Base-by-base conservation (phyloP, 2,888 invertebrate genomes). In the Congeria kusceri region DNA sequence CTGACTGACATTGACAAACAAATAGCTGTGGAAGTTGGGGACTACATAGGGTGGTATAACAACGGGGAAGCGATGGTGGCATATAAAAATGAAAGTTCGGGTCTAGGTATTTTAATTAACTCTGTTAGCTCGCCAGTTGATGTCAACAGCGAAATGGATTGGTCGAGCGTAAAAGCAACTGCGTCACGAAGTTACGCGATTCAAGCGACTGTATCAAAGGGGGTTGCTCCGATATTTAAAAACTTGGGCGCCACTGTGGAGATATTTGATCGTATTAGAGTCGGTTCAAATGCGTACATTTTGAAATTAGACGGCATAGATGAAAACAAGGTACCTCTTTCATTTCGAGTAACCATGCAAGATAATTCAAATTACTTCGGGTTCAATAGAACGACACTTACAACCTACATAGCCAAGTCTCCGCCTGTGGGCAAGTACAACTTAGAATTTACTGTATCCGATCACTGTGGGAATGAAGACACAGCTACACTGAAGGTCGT, bases 11-110 rank as follows among this genome's bases (percentile, higher is more conserved):
- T 58, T 9, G 75, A 67, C 5, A 29, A 79, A 7, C 66, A 68
- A 59, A 67, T 79, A 25, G 67, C 67, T 5, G 79, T 79, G 1
- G 57, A 71, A 20, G 59, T 47, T 9, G 79, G 79, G 11, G 79
- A 79, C 44, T 63, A 62, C 9, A 67, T 79, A 25, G 79, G 79
- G n/a, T 79, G 79, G 79, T 80, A 75, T 46, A 75, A 70, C 27
- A 56, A 62, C n/a, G 63, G 61, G 27, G 68, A 63, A 11, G 61
- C 79, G 23, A 80, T 80, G 67, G 53, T 75, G 9, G 61, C 67
- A 13, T 80, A 75, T 56, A 27, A 25, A 1, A 75, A 59, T 13
- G 63, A 62, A 2, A 75, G 39, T 23, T 63, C 58, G 9, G 67
- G 71, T 0, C 28, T 29, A 1, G 79, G 79, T 2, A 67, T 62